Percentiles rank a stretch among this genome's conserved stretches.
phyloP scores from a whole-genome alignment of 2,113 vertebrate species.

The Hassar affinis region DNA sequence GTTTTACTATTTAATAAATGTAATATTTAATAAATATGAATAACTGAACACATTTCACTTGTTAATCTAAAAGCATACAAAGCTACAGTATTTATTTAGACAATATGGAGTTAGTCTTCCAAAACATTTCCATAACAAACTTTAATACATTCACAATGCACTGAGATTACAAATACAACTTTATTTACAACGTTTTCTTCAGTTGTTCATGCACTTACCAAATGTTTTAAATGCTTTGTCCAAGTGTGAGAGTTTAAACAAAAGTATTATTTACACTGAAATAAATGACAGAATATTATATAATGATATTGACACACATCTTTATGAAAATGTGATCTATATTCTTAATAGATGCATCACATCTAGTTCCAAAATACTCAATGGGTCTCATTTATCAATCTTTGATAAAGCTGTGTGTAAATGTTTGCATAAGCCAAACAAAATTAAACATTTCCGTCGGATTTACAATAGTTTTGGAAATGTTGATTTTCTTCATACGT shows the following conservation, averaged over 20 bases:
- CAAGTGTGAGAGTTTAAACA: neutral
- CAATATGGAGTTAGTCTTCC: slow-evolving; percentile 5
- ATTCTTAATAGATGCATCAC: neutral
- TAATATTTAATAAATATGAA: neutral
- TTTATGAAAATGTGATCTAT: neutral
- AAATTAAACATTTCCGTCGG: neutral
- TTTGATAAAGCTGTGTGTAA: neutral
- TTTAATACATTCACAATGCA: slow-evolving; percentile 38
- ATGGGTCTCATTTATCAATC: neutral
- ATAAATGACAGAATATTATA: neutral
- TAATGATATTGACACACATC: neutral
- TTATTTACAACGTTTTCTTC: slow-evolving; percentile 25
- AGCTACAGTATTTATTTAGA: slow-evolving; percentile 37
- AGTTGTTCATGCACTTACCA: slow-evolving; percentile 31
- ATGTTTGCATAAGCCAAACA: neutral
- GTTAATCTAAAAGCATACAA: slow-evolving; percentile 10
- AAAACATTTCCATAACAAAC: slow-evolving; percentile 31
- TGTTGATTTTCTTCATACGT: neutral
- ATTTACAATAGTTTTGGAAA: neutral
- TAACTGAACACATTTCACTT: neutral
- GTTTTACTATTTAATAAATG: neutral
- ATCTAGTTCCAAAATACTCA: neutral
- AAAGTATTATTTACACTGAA: neutral
- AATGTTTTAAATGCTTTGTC: slow-evolving; percentile 1
- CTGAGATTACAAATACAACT: slow-evolving; percentile 15